Evolutionary conservation across 1,140 invertebrate species (phyloP), one percentile per base, ranked within the genome.

Genomic region (Paraescarpia echinospica): DNA sequence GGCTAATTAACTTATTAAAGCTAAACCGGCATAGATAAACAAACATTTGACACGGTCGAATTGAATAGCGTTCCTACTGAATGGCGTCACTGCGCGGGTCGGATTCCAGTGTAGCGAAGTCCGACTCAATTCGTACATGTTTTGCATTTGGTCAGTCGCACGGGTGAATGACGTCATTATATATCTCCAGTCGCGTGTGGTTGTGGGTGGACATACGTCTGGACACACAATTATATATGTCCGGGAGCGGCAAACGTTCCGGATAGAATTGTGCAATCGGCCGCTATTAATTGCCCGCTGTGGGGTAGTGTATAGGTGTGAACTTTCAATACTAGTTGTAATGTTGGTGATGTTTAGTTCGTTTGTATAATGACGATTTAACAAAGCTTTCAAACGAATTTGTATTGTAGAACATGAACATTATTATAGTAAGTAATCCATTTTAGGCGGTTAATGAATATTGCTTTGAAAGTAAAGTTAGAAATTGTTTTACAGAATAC

Each of bases 251-350:
- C 59, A 77, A 77, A 77, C 59, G 59, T 77, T 77, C 59, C 59
- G 59, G 59, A 77, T 77, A 77, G 59, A 77, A 77, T 77, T 77
- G 59, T 77, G 59, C 59, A 77, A 77, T 77, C 59, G 59, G 59
- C 59, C 59, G 59, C 27, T 77, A 18, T 18, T 77, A 77, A 77
- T 77, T 77, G 22, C 27, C 59, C 59, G 27, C 59, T 4, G 59
- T 77, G 22, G 9, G 59, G 8, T 77, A 77, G 59, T 77, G 9
- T 77, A 5, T 77, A 77, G 59, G 0, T 27, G 59, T 77, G 27
- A 77, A 27, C 2, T 77, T 12, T 41, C 41, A 6, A 12, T 12
- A 12, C 41, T 12, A 41, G n/a, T 12, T 41, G 41, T 41, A 12
- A 4, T 41, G 12, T 12, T 41, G 41, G 41, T 41, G 12, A 41